Percentiles rank a stretch among this genome's conserved stretches.
Conservation (phyloP, 2,888 invertebrate species). For the Mayetiola destructor region DNA sequence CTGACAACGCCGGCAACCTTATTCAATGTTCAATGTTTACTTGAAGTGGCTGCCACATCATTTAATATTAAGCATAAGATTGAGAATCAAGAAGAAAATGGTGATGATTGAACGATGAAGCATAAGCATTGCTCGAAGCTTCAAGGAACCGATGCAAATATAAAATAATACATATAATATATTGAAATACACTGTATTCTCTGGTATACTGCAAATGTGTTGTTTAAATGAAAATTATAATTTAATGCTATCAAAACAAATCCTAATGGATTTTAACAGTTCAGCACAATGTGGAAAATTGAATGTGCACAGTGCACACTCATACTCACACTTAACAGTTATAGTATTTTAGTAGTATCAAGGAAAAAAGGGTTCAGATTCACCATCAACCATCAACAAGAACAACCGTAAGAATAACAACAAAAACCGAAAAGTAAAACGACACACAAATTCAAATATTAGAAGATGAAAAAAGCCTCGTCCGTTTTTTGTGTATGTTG, state of each 20-base stretch:
- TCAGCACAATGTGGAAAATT: constrained; percentile 7
- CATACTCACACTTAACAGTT: neutral
- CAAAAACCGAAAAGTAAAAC: neutral
- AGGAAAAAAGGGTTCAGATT: constrained; percentile 7
- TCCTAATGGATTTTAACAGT: constrained; percentile 16
- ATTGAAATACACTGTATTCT: neutral
- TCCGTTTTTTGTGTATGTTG: neutral
- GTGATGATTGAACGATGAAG: neutral
- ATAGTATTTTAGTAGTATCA: too few relatives aligned
- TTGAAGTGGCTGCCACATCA: neutral
- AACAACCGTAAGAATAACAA: neutral
- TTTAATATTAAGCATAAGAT: too few relatives aligned
- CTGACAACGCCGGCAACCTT: too few relatives aligned
- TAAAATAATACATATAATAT: too few relatives aligned
- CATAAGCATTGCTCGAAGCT: neutral
- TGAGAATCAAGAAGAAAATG: too few relatives aligned
- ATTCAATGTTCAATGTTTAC: too few relatives aligned
- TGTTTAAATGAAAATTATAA: constrained; percentile 13
- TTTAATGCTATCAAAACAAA: constrained; percentile 15
- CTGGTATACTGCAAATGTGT: neutral
- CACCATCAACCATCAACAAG: neutral
- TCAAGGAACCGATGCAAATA: neutral
- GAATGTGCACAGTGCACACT: neutral
- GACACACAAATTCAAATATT: too few relatives aligned
- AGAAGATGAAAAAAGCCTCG: too few relatives aligned